Evolutionary conservation across 2,113 vertebrate genomes (phyloP), one percentile per base, ranked within the genome.

Genomic region (Neolamprologus sp.): DNA sequence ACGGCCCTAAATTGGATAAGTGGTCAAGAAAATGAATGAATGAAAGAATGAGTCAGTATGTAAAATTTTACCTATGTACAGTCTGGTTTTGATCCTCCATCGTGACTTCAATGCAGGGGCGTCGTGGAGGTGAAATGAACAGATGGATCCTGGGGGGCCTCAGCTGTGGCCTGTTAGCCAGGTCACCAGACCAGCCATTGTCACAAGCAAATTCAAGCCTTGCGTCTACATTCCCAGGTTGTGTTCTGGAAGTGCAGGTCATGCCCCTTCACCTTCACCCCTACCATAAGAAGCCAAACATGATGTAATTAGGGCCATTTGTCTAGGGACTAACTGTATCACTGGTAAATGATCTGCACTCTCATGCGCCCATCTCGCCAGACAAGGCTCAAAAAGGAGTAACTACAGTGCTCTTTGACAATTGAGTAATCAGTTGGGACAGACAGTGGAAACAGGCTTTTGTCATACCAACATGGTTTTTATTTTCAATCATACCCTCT

Each of bases 241-340:
- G 93, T 93, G 94, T 92, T 94, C 91, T 94, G 92, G 94, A 95
- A 95, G 85, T 92, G 85, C 63, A 23, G 87, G 96, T 96, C 95
- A 73, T 80, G 87, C 80, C 88, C 94, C 88, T 93, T 92, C 94
- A 91, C 92, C 89, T 87, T 49, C 87, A 86, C 55, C 84, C 90
- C 90, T 58, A 60, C 85, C 85, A 47, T 88, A 84, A 89, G 92
- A 91, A 93, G 89, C 91, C 93, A 86, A 91, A 94, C 93, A 89
- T 83, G 81, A 94, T 94, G 91, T 96, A 95, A 97, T 97, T 96
- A 95, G 90, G 91, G 88, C 90, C 91, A 93, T 94, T 90, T 88
- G 86, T 91, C 86, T 79, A 6, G 65, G 80, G 85, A 90, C 87
- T 80, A 79, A 87, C 84, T 54, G n/a, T 28, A 83, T 85, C 85